Percentiles rank a stretch among this genome's conserved stretches.
Evolutionary conservation across 2,113 vertebrate genomes (phyloP).

Genomic region (Marcusenius ussheri): DNA sequence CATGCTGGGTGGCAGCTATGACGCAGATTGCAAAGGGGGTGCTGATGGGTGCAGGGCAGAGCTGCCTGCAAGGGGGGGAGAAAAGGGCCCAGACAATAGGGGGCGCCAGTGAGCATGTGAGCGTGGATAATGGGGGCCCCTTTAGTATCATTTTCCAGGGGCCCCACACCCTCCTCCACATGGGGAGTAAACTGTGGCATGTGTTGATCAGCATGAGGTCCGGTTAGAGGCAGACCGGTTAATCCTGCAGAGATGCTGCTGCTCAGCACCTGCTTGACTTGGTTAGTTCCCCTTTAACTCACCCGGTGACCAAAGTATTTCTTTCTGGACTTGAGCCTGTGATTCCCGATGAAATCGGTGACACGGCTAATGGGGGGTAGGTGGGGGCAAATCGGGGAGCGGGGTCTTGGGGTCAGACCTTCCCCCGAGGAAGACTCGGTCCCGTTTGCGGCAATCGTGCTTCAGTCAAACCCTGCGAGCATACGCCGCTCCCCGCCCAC

Average conservation of each 20-base stretch:
- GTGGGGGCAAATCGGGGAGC: background rate
- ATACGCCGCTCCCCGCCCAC: slow-evolving; percentile 37
- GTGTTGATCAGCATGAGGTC: background rate
- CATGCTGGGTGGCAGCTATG: background rate
- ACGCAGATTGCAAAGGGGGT: background rate
- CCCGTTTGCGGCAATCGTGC: background rate
- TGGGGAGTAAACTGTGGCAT: background rate
- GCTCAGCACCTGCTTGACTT: background rate
- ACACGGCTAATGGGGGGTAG: background rate
- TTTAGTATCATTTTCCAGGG: background rate
- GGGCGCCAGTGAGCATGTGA: background rate
- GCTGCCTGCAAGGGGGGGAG: background rate
- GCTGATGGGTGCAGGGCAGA: background rate
- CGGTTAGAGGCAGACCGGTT: background rate
- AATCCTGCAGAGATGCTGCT: background rate
- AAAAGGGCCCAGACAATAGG: background rate
- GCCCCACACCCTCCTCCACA: background rate
- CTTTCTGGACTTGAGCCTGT: background rate
- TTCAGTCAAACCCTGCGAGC: slow-evolving; percentile 26
- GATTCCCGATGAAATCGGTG: background rate
- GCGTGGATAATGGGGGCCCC: background rate
- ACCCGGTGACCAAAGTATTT: background rate
- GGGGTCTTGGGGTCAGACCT: background rate
- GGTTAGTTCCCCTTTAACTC: background rate
- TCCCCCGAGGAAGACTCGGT: slow-evolving; percentile 14